Evolutionary conservation across 92 coral and sea anemone genomes (phyloP), one percentile per base, ranked within the genome.

Genomic region (Galaxea fascicularis): DNA sequence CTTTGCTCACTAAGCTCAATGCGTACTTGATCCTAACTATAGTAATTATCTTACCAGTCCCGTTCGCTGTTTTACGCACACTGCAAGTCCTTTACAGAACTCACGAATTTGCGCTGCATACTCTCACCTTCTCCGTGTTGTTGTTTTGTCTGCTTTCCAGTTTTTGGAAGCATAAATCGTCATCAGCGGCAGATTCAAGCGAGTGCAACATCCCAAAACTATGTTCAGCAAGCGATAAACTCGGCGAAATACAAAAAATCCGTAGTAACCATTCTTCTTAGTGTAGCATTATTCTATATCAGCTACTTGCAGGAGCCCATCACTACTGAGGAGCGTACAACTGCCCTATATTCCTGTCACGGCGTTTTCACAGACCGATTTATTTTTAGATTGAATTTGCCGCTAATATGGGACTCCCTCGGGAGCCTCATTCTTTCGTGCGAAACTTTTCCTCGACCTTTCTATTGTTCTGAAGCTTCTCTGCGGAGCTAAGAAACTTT

Each of bases 141-240:
- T 29, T 78, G n/a, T 31, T 83, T 22, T 91, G 94, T 30, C 49
- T 83, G 24, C 8, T 87, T 9, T 27, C 35, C 25, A 87, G 89
- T 91, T 25, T 83, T 77, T 25, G 64, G 85, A 22, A 83, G 83
- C 22, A 56, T 88, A 21, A 62, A 52, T 12, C 80, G 70, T 6
- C 91, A 90, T 63, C 93, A 77, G 14, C 88, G 65, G 49, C 85
- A 86, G 54, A 78, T 90, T 52, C 80, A 39, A 54, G 29, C 49
- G 47, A 54, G 4, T 22, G 65, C 9, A 0, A 5, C 49, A 1
- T 54, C 80, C 13, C 68, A 76, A 62, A 76, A 76, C 56, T 76
- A 30, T 56, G 80, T 46, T n/a, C 80, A 54, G 30, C 66, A 67
- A 9, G 17, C 80, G 0, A 76, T 76, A 28, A 39, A 76, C 67